A percentile compares a stretch with the other conserved stretches of the same genome.
Evolutionary conservation across 2,797 vertebrate genomes (phyloP).

Genomic region (Chloroceryle inda): DNA sequence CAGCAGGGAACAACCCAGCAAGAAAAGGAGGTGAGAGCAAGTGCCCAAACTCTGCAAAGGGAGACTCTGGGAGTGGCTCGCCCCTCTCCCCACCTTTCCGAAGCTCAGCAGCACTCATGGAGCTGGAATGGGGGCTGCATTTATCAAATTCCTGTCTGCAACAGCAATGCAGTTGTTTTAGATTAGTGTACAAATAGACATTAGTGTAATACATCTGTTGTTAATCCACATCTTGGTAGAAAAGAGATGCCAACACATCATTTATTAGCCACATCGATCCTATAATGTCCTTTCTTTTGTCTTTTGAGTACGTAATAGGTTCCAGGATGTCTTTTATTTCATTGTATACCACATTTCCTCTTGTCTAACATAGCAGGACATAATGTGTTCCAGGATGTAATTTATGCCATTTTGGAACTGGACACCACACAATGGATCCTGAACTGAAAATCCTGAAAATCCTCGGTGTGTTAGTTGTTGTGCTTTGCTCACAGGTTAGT

Average conservation of each 20-base stretch:
- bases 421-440: slow-evolving; percentile 61
- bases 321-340: slow-evolving; percentile 86
- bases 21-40: background rate
- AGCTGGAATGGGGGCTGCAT: slow-evolving; percentile 60
- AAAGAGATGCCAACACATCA: slow-evolving; percentile 84
- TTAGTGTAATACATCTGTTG: slow-evolving; percentile 85
- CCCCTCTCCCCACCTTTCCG: slow-evolving; percentile 24
- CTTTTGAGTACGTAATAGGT: slow-evolving; percentile 76
- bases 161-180: slow-evolving; percentile 81
- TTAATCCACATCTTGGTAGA: slow-evolving; percentile 82
- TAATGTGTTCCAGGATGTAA: slow-evolving; percentile 81
- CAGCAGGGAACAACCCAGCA: background rate
- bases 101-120: slow-evolving; percentile 25
- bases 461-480: slow-evolving; percentile 8
- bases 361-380: slow-evolving; percentile 74
- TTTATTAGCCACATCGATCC: slow-evolving; percentile 83
- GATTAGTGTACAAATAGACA: slow-evolving; percentile 85
- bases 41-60: background rate
- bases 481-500: slow-evolving; percentile 35
- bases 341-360: slow-evolving; percentile 80
- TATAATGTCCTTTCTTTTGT: slow-evolving; percentile 79
- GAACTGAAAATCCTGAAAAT: slow-evolving; percentile 60
- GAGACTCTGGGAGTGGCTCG: slow-evolving; percentile 11
- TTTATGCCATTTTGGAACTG: slow-evolving; percentile 79
- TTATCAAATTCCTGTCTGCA: slow-evolving; percentile 81